Conservation (phyloP, 1,140 invertebrate species). For the Papilio xuthus region DNA sequence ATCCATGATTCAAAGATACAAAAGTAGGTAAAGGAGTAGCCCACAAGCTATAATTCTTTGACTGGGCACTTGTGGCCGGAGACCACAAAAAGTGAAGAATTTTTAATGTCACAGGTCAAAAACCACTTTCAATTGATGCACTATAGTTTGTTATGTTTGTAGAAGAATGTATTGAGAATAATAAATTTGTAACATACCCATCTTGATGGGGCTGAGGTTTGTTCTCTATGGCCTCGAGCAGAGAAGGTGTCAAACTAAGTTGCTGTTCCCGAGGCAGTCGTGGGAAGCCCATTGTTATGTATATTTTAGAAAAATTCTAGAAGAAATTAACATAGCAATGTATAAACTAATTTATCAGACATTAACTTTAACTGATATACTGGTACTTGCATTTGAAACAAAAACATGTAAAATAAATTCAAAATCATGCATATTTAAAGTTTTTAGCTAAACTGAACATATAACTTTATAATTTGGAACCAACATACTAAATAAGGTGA, state of each 20-base stretch:
- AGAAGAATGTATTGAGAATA: slow-evolving; percentile 16
- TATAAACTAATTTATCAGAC: slow-evolving; percentile 7
- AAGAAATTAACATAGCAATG: slow-evolving; percentile 59
- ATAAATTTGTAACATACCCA: slow-evolving; percentile 82
- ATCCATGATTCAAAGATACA: no score
- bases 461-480: no score
- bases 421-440: neutral
- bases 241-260: slow-evolving; percentile 87
- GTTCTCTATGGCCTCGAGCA: slow-evolving; percentile 90
- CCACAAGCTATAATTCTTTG: no score
- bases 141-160: neutral
- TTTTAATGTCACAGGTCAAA: no score
- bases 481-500: no score
- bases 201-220: slow-evolving; percentile 94
- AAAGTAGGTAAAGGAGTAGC: no score
- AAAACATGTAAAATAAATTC: no score
- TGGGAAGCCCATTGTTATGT: slow-evolving; percentile 95
- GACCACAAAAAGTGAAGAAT: no score
- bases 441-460: no score
- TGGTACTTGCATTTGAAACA: neutral
- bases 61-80: no score
- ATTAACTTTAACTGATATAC: slow-evolving; percentile 25
- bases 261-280: slow-evolving; percentile 89
- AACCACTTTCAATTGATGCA: no score
- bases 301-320: slow-evolving; percentile 97